Base-by-base conservation (phyloP, 92 coral and sea anemone genomes). In the Porites evermanni region DNA sequence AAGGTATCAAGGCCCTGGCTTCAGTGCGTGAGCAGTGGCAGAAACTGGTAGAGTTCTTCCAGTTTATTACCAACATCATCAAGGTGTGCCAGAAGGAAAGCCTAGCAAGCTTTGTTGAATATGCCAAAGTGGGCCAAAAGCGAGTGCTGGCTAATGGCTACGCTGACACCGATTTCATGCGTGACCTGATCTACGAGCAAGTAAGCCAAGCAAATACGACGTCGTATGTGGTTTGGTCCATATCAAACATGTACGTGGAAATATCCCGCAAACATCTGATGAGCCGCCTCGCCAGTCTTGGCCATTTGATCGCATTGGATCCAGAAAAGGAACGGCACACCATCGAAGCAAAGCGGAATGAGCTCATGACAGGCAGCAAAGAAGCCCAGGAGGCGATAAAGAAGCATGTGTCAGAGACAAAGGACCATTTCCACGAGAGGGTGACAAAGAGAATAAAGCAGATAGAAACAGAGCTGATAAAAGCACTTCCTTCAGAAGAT, bases 121-220 rank as follows among this genome's bases (percentile, higher is more conserved):
- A 72, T 23, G 79, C 87, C 79, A 74, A 73, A 60, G 72, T 64
- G 80, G 87, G 80, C 61, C 64, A 72, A 20, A 60, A 16, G 65
- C 53, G 85, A 29, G 68, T 10, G 32, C 59, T 81, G 77, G 68
- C 67, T 26, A 81, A 81, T 26, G 85, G 85, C 69, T 81, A 81
- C 44, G 68, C 76, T 56, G 56, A 26, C 65, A 13, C 64, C 0
- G 80, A 83, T 50, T 72, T 83, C 72, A 83, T 83, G 79, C 75
- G 87, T 53, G 87, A 83, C 73, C 71, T 74, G 29, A 83, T 83
- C 80, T 83, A 83, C 29, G 87, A 83, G 64, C 87, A 83, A 83
- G 87, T 74, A 12, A 72, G 72, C 63, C 79, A 83, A 74, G 87
- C 87, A n/a, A 83, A 83, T 13, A 72, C 12, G 21, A 73, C 80